Base-by-base conservation (phyloP, 2,113 vertebrate species). In the Vireo altiloquus region DNA sequence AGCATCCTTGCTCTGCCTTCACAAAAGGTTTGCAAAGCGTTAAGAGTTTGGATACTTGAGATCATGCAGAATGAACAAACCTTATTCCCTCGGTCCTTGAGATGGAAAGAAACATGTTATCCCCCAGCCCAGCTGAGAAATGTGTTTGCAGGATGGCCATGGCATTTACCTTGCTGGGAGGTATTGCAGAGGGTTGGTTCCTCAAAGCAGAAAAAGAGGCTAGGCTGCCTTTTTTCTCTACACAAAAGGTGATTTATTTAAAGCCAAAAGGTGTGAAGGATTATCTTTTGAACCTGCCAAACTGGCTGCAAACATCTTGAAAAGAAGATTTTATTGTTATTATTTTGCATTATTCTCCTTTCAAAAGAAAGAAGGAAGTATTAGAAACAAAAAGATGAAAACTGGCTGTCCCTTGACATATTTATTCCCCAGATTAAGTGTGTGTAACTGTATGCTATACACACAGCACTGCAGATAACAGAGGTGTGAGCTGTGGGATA, bases 251-350 rank as follows among this genome's bases (percentile, higher is more conserved):
- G 74, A 88, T 87, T 87, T 94, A 94, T 93, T 93, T 53, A 84
- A 92, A 93, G 64, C 82, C 77, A 91, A 61, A 85, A 76, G 49
- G 89, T 93, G 80, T 90, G 87, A 95, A 83, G 75, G 82, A 94
- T 96, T 96, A 64, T 76, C 86, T 95, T 80, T 57, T 83, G 78
- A 94, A 90, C 65, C 42, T 71, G 86, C 47, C 94, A 95, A 84
- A 85, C 78, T 35, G 46, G 50, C 80, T 90, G 78, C 68, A 95
- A 82, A 84, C 71, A 84, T 71, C 92, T 75, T 53, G 53, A 86
- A 92, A 63, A 88, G 74, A 39, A 88, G 47, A 92, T 83, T 89
- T 82, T 46, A 25, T 72, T 79, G 77, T 91, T 87, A 68, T 88
- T 74, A 39, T 71, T 82, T 74, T 63, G 25, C 33, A 16, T 85